Evolutionary conservation across 2,113 vertebrate species (phyloP).

Genomic region (Kobus ellipsiprymnus): DNA sequence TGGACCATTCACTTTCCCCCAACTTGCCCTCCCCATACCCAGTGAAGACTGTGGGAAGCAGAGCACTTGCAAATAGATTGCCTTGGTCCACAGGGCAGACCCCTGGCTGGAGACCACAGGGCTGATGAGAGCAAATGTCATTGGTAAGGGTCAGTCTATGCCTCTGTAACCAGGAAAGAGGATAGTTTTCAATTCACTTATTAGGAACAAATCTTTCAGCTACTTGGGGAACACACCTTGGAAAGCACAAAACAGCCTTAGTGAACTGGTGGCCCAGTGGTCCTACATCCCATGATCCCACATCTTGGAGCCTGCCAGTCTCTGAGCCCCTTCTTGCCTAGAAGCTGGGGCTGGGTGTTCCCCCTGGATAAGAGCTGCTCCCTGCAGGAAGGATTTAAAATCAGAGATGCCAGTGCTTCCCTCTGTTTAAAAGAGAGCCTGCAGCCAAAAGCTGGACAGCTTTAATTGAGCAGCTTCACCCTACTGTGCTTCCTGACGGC

Average conservation of each 20-base stretch:
- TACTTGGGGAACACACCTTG: not conserved
- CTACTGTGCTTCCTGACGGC: not conserved
- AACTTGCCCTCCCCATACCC: accelerated
- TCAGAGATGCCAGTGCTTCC: not conserved
- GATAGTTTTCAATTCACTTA: not conserved
- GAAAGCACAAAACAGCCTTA: not conserved
- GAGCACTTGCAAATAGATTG: not conserved
- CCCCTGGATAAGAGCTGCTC: not conserved
- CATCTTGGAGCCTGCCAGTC: not conserved
- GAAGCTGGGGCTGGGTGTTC: not conserved
- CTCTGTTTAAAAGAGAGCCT: not conserved
- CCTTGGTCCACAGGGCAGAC: accelerated
- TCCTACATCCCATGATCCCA: not conserved
- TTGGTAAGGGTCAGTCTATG: not conserved
- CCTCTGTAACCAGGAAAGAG: not conserved
- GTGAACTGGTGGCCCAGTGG: not conserved
- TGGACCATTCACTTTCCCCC: not conserved
- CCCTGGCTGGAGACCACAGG: not conserved
- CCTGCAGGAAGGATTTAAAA: not conserved
- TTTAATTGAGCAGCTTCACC: not conserved
- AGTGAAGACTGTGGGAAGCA: not conserved
- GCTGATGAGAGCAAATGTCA: not conserved
- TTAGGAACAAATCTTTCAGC: not conserved
- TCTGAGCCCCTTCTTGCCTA: not conserved
- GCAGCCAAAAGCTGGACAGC: not conserved